Percentiles rank a stretch among this genome's conserved stretches.
These are phyloP conservation scores for Strigops habroptila DNA, from an alignment of 2,113 vertebrate species.

Conservation along the genomic window DNA sequence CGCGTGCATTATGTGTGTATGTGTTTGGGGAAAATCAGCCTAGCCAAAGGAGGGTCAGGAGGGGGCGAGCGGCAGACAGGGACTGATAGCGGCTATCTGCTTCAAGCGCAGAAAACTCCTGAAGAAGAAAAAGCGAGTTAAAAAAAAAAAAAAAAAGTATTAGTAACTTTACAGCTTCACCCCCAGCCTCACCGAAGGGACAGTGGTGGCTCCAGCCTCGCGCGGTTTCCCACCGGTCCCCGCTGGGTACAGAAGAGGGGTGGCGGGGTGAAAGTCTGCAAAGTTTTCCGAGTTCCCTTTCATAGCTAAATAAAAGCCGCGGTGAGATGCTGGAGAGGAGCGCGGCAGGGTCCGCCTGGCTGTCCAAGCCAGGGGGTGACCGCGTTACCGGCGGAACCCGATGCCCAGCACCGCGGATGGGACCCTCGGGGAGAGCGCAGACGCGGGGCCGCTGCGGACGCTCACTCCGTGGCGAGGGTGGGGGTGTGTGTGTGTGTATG, in stretches of 20 bases:
- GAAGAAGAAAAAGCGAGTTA: background rate
- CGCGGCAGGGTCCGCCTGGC: background rate
- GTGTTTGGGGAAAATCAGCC: background rate
- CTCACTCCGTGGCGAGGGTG: no score
- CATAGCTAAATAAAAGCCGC: background rate
- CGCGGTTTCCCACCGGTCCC: background rate
- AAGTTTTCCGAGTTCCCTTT: conserved; percentile 12
- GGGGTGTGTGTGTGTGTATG: no score
- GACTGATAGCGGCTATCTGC: background rate
- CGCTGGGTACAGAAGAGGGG: background rate
- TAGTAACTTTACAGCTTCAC: background rate
- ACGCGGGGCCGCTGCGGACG: no score
- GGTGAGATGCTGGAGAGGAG: background rate
- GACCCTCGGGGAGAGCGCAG: background rate
- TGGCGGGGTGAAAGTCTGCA: background rate
- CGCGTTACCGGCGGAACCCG: background rate
- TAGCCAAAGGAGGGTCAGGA: conserved; percentile 12
- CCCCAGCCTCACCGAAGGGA: background rate
- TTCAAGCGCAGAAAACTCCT: background rate
- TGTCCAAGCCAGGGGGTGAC: background rate
- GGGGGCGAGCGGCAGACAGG: conserved; percentile 30
- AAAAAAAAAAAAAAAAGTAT: background rate
- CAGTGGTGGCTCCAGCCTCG: background rate
- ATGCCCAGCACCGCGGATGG: background rate
- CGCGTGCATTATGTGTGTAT: background rate